Base-by-base conservation (phyloP, 2,888 invertebrate genomes). In the Amphimallon solstitiale region DNA sequence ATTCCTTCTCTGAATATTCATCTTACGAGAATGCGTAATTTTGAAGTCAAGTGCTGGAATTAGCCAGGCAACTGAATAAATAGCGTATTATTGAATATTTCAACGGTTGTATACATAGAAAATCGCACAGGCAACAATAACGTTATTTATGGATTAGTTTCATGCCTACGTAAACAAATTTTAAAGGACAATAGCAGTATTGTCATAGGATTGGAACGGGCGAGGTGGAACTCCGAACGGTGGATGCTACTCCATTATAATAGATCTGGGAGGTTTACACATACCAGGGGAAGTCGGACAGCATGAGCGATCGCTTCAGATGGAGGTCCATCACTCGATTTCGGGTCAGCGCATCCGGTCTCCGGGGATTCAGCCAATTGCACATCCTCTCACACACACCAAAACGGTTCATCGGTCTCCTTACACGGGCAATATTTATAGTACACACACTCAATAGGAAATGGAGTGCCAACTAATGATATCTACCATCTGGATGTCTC, bases 251-350 rank as follows among this genome's bases (percentile, higher is more conserved):
- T 51, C 66, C 40, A 61, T 66, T 63, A 64, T 66, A 68, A 68
- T 65, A 67, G 70, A 63, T 61, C 59, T 54, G 43, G 67, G 66
- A 68, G 68, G 66, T 70, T 66, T 68, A 68, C 68, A 60, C 66
- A 62, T 60, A 59, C 54, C 51, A n/a, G 60, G 56, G 69, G 71
- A 72, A 74, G 70, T 72, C 67, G 73, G 77, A 78, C 78, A 76
- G 75, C 72, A 75, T 77, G 75, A 78, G 70, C 76, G 76, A 78
- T 75, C 70, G 75, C 72, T 68, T 67, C 72, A 72, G 73, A 74
- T 73, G 75, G 72, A 73, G 72, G 75, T 76, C 73, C 71, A 75
- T 75, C 74, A 75, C 72, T 73, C 71, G 68, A 71, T 69, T 70
- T 66, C 71, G 72, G 73, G 71, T 71, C 72, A 72, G 72, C 69